Percentiles rank a stretch among this genome's conserved stretches.
These are phyloP conservation scores for Notodromas monacha DNA, from an alignment of 2,888 invertebrate genomes.

Conservation along the genomic window DNA sequence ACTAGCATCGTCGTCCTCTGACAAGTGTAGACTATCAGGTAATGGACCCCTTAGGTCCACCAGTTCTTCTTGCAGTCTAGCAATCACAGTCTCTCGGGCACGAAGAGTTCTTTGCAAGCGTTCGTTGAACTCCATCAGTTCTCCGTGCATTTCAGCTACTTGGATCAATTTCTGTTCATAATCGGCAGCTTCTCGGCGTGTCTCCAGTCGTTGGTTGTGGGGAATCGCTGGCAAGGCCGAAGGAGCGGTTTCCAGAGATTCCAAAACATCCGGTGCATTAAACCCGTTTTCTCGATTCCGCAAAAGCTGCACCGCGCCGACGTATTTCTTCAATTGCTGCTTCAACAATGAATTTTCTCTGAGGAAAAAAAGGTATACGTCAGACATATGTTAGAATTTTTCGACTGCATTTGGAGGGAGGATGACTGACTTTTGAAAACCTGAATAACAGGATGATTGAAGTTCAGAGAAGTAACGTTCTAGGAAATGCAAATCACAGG, in stretches of 20 bases:
- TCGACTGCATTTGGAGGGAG: too few species aligned
- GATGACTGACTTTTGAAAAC: too few species aligned
- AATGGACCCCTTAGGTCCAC: conserved; percentile 30
- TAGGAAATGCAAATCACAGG: too few species aligned
- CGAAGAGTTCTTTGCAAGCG: conserved; percentile 35
- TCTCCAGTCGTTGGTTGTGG: conserved; percentile 13
- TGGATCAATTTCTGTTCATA: conserved; percentile 54
- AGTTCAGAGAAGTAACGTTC: too few species aligned
- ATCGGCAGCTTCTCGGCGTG: conserved; percentile 31
- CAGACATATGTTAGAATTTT: too few species aligned
- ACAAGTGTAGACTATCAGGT: too few species aligned
- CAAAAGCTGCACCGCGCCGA: conserved; percentile 56
- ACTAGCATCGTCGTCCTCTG: conserved; percentile 17
- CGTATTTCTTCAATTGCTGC: conserved; percentile 50
- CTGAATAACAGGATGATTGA: too few species aligned
- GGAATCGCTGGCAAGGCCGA: too few species aligned
- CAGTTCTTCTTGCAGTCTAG: conserved; percentile 27
- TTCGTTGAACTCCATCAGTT: conserved; percentile 66
- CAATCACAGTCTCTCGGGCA: conserved; percentile 25
- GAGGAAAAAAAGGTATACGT: too few species aligned
- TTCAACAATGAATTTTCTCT: conserved; percentile 53
- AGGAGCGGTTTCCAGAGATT: conserved; percentile 13
- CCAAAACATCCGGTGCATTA: conserved; percentile 14
- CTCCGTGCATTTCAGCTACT: conserved; percentile 77
- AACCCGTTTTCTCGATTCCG: conserved; percentile 22